These are phyloP conservation scores for Cephus nigrinus DNA, from an alignment of 2,888 invertebrate species.

Conservation along the genomic window DNA sequence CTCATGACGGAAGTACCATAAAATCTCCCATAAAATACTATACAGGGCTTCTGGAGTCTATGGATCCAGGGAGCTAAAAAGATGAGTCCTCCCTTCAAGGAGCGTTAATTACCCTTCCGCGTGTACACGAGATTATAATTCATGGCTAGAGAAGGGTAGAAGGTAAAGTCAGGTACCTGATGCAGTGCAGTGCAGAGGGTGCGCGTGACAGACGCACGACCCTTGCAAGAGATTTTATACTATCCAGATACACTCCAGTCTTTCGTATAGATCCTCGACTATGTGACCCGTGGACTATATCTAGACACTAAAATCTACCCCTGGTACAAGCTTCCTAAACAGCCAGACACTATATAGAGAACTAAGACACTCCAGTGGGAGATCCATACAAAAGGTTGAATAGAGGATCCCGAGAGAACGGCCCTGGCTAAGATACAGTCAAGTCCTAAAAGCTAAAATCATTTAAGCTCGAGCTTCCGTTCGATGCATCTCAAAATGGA, in stretches of 20 bases:
- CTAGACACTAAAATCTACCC: background rate
- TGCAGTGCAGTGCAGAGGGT: background rate
- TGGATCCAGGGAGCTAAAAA: background rate
- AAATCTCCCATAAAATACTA: background rate
- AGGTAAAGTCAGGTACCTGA: background rate
- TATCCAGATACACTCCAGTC: background rate
- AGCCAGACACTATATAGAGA: background rate
- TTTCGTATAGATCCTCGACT: background rate
- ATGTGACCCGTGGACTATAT: background rate
- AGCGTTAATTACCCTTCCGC: slow-evolving; percentile 7
- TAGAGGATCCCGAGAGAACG: background rate
- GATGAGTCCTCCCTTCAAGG: background rate
- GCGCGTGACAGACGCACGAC: background rate
- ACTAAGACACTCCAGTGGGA: background rate
- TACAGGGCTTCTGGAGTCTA: too few relatives aligned
- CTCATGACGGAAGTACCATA: background rate
- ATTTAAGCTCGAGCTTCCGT: background rate
- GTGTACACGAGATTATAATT: slow-evolving; percentile 8
- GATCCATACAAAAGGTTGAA: background rate
- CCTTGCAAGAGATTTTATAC: background rate
- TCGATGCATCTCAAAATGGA: background rate
- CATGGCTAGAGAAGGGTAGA: slow-evolving; percentile 5
- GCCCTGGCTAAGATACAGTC: too few relatives aligned
- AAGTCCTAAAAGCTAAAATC: background rate
- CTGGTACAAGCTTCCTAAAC: background rate